phyloP scores from a whole-genome alignment of 2,797 vertebrate species.

The Borostomias antarcticus region DNA sequence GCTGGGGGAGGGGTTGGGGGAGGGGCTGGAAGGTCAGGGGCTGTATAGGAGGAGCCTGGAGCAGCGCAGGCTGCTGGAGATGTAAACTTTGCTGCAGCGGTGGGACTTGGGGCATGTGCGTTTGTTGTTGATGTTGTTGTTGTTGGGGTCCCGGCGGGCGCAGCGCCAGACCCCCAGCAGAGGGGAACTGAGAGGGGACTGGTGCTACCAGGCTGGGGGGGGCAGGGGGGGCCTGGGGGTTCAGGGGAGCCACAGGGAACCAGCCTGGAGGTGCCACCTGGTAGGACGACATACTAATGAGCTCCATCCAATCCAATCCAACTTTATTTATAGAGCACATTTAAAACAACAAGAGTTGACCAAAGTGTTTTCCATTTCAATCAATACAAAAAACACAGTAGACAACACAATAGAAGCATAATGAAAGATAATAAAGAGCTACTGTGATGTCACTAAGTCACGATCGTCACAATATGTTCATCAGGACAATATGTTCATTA shows the following conservation, averaged over 20 bases:
- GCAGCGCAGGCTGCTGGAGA: constrained; percentile 62
- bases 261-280: constrained; percentile 69
- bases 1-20: constrained; percentile 59
- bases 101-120: constrained; percentile 59
- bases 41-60: constrained; percentile 61
- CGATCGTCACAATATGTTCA: constrained; percentile 5
- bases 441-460: not conserved
- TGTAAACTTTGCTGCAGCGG: constrained; percentile 69
- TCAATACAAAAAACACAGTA: too few species aligned
- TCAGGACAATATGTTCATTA: not conserved
- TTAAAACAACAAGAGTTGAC: too few species aligned
- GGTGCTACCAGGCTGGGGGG: constrained; percentile 57
- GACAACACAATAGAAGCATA: too few species aligned
- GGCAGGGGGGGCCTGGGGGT: constrained; percentile 54
- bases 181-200: constrained; percentile 60
- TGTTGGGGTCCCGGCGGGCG: constrained; percentile 55
- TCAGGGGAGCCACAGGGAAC: constrained; percentile 72
- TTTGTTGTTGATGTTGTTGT: constrained; percentile 51
- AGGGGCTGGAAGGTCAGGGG: constrained; percentile 70
- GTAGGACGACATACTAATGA: constrained; percentile 31
- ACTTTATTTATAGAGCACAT: too few species aligned
- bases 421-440: constrained; percentile 25
- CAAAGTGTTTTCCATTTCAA: too few species aligned
- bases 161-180: constrained; percentile 59
- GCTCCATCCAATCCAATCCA: too few species aligned